Conservation (phyloP, 2,888 invertebrate species). For the Megamerina dolium region DNA sequence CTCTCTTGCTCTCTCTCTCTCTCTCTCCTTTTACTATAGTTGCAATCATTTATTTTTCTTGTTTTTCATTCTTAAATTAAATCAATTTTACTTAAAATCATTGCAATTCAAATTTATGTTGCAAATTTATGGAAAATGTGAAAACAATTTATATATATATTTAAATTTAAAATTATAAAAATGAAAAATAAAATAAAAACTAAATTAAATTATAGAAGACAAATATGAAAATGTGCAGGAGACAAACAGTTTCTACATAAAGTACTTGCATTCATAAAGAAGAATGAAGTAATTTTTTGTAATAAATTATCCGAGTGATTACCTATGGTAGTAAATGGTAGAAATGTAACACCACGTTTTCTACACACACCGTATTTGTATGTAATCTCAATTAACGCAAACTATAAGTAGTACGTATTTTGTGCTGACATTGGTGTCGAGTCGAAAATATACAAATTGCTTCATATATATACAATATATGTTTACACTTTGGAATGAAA, state of each 20-base stretch:
- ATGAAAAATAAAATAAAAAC: conserved; percentile 12
- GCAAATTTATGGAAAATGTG: background rate
- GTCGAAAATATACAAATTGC: background rate
- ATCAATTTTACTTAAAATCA: background rate
- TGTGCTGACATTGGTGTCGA: too few species aligned
- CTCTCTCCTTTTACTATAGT: too few species aligned
- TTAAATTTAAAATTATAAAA: background rate
- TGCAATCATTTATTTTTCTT: background rate
- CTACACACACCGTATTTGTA: background rate
- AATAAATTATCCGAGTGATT: too few species aligned
- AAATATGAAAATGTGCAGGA: too few species aligned
- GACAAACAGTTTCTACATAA: too few species aligned
- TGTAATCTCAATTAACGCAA: background rate
- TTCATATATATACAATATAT: background rate
- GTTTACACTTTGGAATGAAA: background rate
- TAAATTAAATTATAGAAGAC: conserved; percentile 1
- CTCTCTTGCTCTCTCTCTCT: too few species aligned
- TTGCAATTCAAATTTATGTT: background rate
- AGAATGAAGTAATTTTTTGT: too few species aligned
- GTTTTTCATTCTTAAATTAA: background rate
- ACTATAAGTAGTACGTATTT: background rate
- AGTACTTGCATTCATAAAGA: too few species aligned
- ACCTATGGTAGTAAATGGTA: too few species aligned
- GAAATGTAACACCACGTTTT: too few species aligned
- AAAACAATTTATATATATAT: background rate